Evolutionary conservation across 2,797 vertebrate genomes (phyloP), one percentile per base, ranked within the genome.

Genomic region (Austrolebias charrua): DNA sequence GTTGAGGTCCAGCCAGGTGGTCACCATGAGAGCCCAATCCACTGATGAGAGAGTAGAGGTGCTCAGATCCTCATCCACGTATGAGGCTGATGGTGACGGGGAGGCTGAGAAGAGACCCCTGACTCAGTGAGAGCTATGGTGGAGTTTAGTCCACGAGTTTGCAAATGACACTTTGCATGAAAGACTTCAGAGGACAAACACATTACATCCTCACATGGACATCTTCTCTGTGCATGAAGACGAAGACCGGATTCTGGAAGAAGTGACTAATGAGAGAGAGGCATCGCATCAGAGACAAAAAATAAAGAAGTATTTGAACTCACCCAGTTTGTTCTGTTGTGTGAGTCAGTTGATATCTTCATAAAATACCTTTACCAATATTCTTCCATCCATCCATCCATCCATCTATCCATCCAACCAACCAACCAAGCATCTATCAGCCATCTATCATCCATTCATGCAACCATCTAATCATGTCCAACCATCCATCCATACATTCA

Each of bases 101-200:
- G 60, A 67, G 78, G 67, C 71, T 91, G 16, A 9, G 16, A 43
- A 84, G 73, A 54, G 87, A 88, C 6, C 77, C 89, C 1, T 91
- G 93, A 0, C 77, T 91, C 43, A 77, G 89, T 0, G 94, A 92
- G 33, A 75, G 90, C 86, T 93, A 90, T 0, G 45, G 60, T 0
- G 92, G 93, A 7, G 66, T 92, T 3, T 91, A 94, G 66, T 91
- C 93, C 54, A 92, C 92, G 91, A 94, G 94, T 44, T 89, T 90
- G 92, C 82, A 92, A 2, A 1, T 95, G 87, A 75, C 72, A 76
- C 38, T 1, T 78, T 76, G 0, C 73, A 86, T 4, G 0, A 35
- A 62, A 51, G 60, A 0, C 64, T 94, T 53, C 1, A 85, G 0
- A 93, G 92, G 75, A 71, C 5, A 12, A 82, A 92, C 2, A 76